phyloP scores from a whole-genome alignment of 2,888 invertebrate genomes.

The Megastigmus dorsalis region DNA sequence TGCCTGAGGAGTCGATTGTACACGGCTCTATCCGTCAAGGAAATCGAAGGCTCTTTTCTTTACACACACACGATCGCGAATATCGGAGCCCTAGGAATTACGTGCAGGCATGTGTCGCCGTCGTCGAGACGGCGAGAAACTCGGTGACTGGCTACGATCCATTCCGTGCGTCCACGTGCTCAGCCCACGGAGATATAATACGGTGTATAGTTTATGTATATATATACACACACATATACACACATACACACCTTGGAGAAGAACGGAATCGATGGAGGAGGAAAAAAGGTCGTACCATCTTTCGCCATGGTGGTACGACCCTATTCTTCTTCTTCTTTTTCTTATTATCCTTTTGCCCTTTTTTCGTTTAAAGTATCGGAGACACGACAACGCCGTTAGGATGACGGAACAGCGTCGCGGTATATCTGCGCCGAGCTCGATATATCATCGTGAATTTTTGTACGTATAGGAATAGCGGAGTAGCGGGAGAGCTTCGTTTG shows the following conservation, averaged over 20 bases:
- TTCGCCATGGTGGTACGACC: constrained; percentile 19
- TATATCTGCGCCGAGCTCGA: neutral
- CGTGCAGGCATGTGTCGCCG: neutral
- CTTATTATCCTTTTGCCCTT: no score
- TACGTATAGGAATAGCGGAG: no score
- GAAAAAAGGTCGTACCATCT: constrained; percentile 28
- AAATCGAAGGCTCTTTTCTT: constrained; percentile 11
- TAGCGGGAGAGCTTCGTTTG: neutral
- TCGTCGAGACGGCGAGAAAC: neutral
- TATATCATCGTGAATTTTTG: neutral
- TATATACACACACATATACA: no score
- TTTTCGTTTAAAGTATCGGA: constrained; percentile 12
- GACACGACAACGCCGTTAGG: constrained; percentile 37
- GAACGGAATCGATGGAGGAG: neutral
- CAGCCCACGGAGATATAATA: no score
- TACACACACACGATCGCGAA: neutral
- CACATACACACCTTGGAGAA: no score
- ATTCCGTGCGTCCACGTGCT: no score
- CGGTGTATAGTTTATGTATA: no score
- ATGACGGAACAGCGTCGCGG: neutral
- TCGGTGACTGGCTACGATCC: no score
- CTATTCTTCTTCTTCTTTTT: neutral
- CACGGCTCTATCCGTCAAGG: neutral
- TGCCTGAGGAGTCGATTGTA: neutral
- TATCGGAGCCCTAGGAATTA: no score